phyloP scores from a whole-genome alignment of 2,888 invertebrate species.

The Sipha maydis region DNA sequence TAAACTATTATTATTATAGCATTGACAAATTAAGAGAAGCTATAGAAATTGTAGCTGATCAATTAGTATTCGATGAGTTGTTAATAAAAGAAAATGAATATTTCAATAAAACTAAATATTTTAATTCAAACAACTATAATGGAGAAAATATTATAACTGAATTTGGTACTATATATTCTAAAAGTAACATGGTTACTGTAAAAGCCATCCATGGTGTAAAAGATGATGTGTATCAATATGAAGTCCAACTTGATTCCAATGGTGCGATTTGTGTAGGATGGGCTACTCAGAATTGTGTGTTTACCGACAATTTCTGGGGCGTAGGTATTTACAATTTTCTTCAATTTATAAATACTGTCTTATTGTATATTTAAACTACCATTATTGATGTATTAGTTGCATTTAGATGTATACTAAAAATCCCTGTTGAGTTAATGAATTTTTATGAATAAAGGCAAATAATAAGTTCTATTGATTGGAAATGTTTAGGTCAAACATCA shows the following conservation, averaged over 20 bases:
- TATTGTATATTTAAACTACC: too few relatives aligned
- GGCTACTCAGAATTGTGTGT: conserved; percentile 36
- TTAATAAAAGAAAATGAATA: not conserved
- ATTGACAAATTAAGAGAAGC: not conserved
- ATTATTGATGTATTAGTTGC: too few relatives aligned
- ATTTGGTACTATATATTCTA: conserved; percentile 15
- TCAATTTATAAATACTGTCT: too few relatives aligned
- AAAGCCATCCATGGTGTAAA: not conserved
- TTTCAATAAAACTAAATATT: not conserved
- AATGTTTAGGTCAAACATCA: conserved; percentile 27
- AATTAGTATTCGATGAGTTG: conserved; percentile 12
- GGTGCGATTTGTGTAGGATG: conserved; percentile 30
- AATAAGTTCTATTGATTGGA: too few relatives aligned
- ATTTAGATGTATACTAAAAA: too few relatives aligned
- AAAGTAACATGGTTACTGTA: not conserved
- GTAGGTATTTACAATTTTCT: conserved; percentile 31
- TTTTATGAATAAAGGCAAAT: too few relatives aligned
- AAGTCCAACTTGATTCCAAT: conserved; percentile 27
- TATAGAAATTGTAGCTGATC: conserved; percentile 10
- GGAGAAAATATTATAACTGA: not conserved
- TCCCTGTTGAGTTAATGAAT: too few relatives aligned
- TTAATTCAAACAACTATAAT: not conserved
- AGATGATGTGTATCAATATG: conserved; percentile 24
- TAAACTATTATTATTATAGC: not conserved
- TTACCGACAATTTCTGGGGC: not conserved